These are phyloP conservation scores for Sebastes iracundus DNA, from an alignment of 2,797 vertebrate genomes.

Conservation along the genomic window DNA sequence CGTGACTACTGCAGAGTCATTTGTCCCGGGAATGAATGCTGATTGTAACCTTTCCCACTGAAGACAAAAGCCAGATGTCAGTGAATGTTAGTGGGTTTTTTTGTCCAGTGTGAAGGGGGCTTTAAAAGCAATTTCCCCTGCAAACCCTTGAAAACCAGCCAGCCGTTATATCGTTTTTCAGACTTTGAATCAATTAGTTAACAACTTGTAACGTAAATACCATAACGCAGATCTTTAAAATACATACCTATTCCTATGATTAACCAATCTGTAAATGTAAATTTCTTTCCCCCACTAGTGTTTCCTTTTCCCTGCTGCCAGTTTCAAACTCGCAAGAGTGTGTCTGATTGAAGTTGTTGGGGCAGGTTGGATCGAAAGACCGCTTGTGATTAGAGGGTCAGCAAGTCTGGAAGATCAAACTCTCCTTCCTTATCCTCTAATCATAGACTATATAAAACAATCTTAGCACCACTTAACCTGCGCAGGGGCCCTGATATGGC, in stretches of 20 bases:
- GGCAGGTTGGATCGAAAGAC: slow-evolving; percentile 80
- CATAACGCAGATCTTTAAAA: neutral
- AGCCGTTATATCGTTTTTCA: neutral
- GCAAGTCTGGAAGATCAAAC: slow-evolving; percentile 78
- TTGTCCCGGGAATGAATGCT: no score
- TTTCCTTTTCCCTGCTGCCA: slow-evolving; percentile 52
- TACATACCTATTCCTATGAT: slow-evolving; percentile 1
- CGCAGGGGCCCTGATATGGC: slow-evolving; percentile 80
- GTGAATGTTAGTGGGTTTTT: no score
- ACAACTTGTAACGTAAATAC: neutral
- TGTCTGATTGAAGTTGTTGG: slow-evolving; percentile 82
- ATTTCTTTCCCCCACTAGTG: neutral
- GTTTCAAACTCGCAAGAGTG: slow-evolving; percentile 57
- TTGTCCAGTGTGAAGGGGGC: no score
- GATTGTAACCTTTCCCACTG: no score
- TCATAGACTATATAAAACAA: slow-evolving; percentile 85
- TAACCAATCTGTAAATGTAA: slow-evolving; percentile 5
- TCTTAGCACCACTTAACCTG: slow-evolving; percentile 88
- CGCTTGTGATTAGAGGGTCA: slow-evolving; percentile 78
- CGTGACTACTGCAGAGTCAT: no score
- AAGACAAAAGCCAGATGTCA: no score
- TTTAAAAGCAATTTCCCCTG: neutral
- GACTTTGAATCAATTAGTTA: neutral
- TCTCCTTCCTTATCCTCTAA: slow-evolving; percentile 82
- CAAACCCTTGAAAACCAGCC: neutral